Evolutionary conservation across 2,113 vertebrate species (phyloP).

Genomic region (Desmodus rotundus): DNA sequence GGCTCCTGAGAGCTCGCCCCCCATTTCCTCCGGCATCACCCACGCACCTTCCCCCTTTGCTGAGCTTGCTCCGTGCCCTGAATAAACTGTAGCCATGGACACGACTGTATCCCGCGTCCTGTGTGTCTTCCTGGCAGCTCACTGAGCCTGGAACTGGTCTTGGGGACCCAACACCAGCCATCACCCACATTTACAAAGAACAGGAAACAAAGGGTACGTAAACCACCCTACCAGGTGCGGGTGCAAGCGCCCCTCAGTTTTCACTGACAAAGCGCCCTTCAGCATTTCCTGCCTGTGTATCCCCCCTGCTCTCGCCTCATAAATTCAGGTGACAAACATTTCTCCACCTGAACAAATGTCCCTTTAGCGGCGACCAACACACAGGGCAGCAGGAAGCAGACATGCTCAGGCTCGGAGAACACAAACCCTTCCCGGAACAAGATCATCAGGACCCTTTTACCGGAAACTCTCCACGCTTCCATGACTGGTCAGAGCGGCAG

Average conservation of each 20-base stretch:
- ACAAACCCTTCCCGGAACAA: neutral
- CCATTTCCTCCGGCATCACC: neutral
- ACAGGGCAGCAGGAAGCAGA: neutral
- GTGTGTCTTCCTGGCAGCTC: neutral
- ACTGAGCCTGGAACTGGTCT: neutral
- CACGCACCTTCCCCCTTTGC: neutral
- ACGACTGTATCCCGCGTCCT: neutral
- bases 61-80: neutral
- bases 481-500: neutral
- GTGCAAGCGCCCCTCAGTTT: neutral
- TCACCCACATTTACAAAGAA: neutral
- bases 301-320: too few relatives aligned
- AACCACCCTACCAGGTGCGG: neutral
- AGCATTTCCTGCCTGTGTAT: neutral
- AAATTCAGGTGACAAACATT: neutral
- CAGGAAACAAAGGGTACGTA: neutral
- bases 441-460: neutral
- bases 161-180: neutral
- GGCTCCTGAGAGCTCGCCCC: rapidly evolving
- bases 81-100: neutral
- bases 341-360: neutral
- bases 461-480: neutral
- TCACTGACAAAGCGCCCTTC: neutral
- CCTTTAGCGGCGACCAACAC: too few relatives aligned
- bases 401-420: neutral